Evolutionary conservation across 1,140 invertebrate species (phyloP).

Genomic region (Sipha flava): DNA sequence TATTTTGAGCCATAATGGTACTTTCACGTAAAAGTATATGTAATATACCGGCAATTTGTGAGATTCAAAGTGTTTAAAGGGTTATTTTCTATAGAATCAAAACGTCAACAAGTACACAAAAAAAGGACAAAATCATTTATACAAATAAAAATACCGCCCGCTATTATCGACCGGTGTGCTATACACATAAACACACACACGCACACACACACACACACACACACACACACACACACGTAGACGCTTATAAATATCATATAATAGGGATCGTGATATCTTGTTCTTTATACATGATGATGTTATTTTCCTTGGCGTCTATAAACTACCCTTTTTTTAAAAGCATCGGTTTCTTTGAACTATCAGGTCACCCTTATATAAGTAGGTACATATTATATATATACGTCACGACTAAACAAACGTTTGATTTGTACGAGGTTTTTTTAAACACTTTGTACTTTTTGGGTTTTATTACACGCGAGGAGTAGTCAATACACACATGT

Average conservation of each 20-base stretch:
- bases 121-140: constrained; percentile 10
- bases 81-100: not conserved
- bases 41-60: not conserved
- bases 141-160: constrained; percentile 26
- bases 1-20: no score
- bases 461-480: not conserved
- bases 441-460: not conserved
- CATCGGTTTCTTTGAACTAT: constrained; percentile 20
- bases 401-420: not conserved
- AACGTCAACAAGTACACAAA: constrained; percentile 1
- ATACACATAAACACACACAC: no score
- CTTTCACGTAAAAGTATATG: no score
- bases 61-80: not conserved
- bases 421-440: not conserved
- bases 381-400: not conserved
- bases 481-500: not conserved
- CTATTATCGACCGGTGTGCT: not conserved
- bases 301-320: not conserved
- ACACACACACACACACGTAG: not conserved
- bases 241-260: not conserved
- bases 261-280: not conserved
- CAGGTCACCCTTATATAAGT: not conserved
- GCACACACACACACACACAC: not conserved
- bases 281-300: not conserved
- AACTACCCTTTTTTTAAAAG: constrained; percentile 16